Evolutionary conservation across 2,797 vertebrate species (phyloP).

Genomic region (Gymnothorax reevesii): DNA sequence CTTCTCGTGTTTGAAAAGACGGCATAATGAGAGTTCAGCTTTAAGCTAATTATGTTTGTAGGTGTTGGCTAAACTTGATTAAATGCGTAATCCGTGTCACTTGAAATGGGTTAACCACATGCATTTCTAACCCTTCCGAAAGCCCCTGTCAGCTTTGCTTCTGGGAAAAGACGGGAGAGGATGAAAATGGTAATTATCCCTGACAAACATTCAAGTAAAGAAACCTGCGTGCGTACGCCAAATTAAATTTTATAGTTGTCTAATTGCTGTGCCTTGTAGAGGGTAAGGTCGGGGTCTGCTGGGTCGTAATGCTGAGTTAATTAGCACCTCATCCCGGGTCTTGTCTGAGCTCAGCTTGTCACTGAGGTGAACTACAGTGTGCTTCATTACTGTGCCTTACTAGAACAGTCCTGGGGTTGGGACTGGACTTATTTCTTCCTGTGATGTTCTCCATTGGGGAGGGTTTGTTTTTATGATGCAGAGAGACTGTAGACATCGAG

Average conservation of each 20-base stretch:
- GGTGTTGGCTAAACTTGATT: not conserved
- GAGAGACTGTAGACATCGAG: not conserved
- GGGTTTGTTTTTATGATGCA: not conserved
- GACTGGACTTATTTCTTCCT: not conserved
- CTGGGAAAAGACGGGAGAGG: not conserved
- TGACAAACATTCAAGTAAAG: conserved; percentile 5
- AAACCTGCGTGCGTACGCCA: conserved; percentile 5
- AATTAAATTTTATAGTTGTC: conserved; percentile 29
- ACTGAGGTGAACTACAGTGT: not conserved
- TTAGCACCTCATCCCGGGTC: not conserved
- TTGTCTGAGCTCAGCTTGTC: not conserved
- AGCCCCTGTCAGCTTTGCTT: not conserved
- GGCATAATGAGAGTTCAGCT: not conserved
- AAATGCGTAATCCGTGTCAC: not conserved
- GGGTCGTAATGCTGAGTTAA: conserved; percentile 20
- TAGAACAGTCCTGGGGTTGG: not conserved
- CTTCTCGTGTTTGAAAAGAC: not conserved
- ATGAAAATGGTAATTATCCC: not conserved
- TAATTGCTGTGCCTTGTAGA: conserved; percentile 21
- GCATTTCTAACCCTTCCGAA: not conserved
- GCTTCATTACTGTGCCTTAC: not conserved
- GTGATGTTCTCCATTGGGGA: not conserved
- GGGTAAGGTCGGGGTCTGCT: conserved; percentile 24
- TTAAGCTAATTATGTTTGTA: not conserved
- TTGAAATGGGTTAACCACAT: not conserved